Conservation (phyloP, 2,113 vertebrate species). For the Hiodon alosoides region DNA sequence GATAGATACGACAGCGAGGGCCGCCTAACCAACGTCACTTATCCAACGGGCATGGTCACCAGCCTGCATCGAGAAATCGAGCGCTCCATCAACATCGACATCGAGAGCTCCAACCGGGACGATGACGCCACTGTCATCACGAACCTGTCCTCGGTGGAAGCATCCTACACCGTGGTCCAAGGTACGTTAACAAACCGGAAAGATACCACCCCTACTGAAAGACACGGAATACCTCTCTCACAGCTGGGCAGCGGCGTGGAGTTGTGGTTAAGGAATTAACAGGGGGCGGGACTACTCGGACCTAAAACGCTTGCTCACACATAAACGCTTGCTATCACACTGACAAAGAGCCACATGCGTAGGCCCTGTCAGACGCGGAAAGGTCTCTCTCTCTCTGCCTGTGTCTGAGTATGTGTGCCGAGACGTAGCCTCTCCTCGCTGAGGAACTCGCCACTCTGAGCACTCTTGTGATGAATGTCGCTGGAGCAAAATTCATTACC, state of each 20-base stretch:
- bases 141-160: conserved; percentile 95
- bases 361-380: neutral
- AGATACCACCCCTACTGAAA: too few species aligned
- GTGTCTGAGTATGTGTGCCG: neutral
- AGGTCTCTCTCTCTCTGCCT: neutral
- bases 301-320: neutral
- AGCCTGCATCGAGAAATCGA: conserved; percentile 97
- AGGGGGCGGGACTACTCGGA: too few species aligned
- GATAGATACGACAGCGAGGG: conserved; percentile 94
- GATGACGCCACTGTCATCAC: conserved; percentile 97
- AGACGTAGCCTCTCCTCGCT: neutral
- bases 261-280: too few species aligned
- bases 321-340: neutral
- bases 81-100: conserved; percentile 96
- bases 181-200: conserved; percentile 57
- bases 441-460: conserved; percentile 17
- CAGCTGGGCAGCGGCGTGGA: too few species aligned
- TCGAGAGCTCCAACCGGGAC: conserved; percentile 95
- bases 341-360: too few species aligned
- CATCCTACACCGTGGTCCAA: conserved; percentile 97
- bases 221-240: too few species aligned
- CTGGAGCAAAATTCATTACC: conserved; percentile 59
- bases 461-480: conserved; percentile 48
- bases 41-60: conserved; percentile 94
- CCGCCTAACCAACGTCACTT: conserved; percentile 93